phyloP scores from a whole-genome alignment of 2,113 vertebrate genomes.

The Sarotherodon lohbergeri region DNA sequence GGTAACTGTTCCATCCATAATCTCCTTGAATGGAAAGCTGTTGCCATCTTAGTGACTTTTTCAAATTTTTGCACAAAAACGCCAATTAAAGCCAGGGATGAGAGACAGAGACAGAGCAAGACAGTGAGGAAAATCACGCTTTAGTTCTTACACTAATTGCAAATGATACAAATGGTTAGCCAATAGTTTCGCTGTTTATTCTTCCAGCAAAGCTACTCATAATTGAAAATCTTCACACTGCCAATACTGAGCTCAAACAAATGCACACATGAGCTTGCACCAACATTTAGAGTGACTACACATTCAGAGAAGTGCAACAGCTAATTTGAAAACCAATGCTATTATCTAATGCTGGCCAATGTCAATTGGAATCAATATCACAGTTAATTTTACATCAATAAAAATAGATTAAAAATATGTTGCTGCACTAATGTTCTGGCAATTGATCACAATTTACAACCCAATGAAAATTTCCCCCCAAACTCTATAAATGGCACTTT shows the following conservation, averaged over 20 bases:
- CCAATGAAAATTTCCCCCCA: background rate
- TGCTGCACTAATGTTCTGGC: background rate
- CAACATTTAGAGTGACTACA: background rate
- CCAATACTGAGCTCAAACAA: slow-evolving; percentile 27
- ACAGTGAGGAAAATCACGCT: background rate
- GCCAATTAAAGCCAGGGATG: slow-evolving; percentile 56
- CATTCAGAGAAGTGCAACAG: background rate
- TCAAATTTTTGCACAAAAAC: slow-evolving; percentile 48
- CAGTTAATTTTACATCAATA: background rate
- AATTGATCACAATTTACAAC: background rate
- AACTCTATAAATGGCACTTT: background rate
- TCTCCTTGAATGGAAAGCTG: slow-evolving; percentile 59
- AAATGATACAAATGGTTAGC: slow-evolving; percentile 58
- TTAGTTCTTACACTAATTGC: slow-evolving; percentile 57
- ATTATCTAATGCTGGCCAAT: background rate
- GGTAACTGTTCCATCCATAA: slow-evolving; percentile 63
- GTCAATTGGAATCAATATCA: background rate
- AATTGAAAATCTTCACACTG: slow-evolving; percentile 40
- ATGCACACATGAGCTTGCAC: background rate
- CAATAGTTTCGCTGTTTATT: slow-evolving; percentile 30
- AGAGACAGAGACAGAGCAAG: background rate
- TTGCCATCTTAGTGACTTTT: slow-evolving; percentile 35
- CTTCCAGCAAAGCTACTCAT: slow-evolving; percentile 29
- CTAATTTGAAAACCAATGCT: background rate
- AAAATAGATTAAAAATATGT: background rate